These are phyloP conservation scores for Crypturellus tataupa DNA, from an alignment of 2,797 vertebrate species.

Conservation along the genomic window DNA sequence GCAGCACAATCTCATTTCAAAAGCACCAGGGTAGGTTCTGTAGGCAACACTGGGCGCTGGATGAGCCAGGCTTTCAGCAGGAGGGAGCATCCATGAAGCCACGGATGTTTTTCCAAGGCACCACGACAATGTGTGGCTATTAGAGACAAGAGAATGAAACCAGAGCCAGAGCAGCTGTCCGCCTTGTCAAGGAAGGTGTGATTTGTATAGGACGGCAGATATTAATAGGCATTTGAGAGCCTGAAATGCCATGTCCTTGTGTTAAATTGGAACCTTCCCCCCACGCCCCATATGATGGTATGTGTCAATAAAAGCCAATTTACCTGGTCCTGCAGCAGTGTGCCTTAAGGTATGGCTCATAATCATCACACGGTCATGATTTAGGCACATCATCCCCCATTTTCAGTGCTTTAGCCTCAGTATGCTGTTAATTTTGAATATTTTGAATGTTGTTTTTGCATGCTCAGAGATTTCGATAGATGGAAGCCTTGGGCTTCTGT, in stretches of 20 bases:
- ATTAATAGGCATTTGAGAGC: conserved; percentile 69
- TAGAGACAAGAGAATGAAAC: conserved; percentile 62
- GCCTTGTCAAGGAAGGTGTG: conserved; percentile 51
- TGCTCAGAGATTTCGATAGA: conserved; percentile 13
- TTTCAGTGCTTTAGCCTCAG: conserved; percentile 35
- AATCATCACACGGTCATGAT: conserved; percentile 44
- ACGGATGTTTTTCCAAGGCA: conserved; percentile 27
- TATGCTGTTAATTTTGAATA: background rate
- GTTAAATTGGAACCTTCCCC: conserved; percentile 55
- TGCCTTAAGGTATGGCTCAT: conserved; percentile 46
- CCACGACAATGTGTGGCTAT: conserved; percentile 31
- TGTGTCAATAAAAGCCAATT: conserved; percentile 71
- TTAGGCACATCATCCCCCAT: conserved; percentile 25
- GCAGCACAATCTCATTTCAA: background rate
- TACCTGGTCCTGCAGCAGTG: conserved; percentile 41
- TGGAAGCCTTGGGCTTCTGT: background rate
- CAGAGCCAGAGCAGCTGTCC: conserved; percentile 58
- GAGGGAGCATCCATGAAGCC: conserved; percentile 35
- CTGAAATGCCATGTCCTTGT: conserved; percentile 48
- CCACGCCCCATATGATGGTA: background rate
- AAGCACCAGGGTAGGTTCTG: background rate
- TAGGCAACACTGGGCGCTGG: background rate
- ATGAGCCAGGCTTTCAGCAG: conserved; percentile 50
- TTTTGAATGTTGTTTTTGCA: too few species aligned
- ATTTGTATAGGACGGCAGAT: conserved; percentile 69